Evolutionary conservation across 2,797 vertebrate genomes (phyloP).

Genomic region (Myotis planiceps): DNA sequence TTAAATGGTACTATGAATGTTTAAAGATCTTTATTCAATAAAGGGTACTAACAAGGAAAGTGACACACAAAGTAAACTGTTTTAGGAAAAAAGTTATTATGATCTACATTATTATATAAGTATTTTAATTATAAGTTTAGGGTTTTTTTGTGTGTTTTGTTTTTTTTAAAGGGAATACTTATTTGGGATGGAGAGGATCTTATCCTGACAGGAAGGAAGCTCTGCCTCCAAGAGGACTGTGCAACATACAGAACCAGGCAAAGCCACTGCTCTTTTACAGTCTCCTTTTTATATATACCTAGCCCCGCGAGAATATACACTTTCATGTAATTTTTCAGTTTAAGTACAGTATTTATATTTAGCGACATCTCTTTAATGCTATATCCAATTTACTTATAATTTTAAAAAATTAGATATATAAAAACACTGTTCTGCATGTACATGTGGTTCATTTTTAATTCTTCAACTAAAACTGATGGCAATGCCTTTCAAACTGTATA

Average conservation of each 20-base stretch:
- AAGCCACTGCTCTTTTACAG: neutral
- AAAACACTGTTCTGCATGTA: neutral
- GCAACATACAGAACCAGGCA: neutral
- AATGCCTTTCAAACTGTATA: slow-evolving; percentile 30
- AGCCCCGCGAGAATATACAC: neutral
- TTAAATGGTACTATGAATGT: slow-evolving; percentile 25
- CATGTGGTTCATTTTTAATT: slow-evolving; percentile 41
- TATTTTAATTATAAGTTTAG: slow-evolving; percentile 46
- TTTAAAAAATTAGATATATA: neutral
- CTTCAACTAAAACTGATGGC: neutral
- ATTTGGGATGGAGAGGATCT: slow-evolving; percentile 47
- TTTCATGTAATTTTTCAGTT: neutral
- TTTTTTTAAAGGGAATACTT: neutral
- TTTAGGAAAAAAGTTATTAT: slow-evolving; percentile 32
- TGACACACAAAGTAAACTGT: neutral
- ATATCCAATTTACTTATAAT: neutral
- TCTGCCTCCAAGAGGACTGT: neutral
- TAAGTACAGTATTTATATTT: neutral
- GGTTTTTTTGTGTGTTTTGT: neutral
- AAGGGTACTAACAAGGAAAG: neutral
- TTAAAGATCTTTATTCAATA: slow-evolving; percentile 40
- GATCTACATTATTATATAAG: neutral
- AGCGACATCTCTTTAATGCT: slow-evolving; percentile 2
- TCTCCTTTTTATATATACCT: neutral
- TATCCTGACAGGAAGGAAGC: slow-evolving; percentile 65